These are phyloP conservation scores for Panulirus ornatus DNA, from an alignment of 1,140 invertebrate genomes.

Conservation along the genomic window DNA sequence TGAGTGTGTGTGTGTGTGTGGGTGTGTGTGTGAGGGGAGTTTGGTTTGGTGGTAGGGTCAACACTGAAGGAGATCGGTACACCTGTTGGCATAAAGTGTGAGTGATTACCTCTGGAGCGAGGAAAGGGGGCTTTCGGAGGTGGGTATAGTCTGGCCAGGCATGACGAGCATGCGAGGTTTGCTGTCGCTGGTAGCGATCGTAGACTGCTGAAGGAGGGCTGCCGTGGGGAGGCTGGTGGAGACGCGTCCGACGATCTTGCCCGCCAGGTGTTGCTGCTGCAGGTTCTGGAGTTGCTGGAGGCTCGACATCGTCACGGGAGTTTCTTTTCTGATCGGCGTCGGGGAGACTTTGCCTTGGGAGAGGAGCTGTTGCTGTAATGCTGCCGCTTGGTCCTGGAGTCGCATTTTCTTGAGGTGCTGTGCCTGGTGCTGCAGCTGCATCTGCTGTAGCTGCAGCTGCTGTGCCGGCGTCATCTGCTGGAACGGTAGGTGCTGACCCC, in stretches of 20 bases:
- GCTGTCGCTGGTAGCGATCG: slow-evolving; percentile 70
- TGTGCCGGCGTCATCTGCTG: slow-evolving; percentile 74
- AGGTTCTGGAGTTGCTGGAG: slow-evolving; percentile 67
- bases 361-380: slow-evolving; percentile 69
- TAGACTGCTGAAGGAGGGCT: slow-evolving; percentile 73
- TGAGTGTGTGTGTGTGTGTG: no score
- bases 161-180: slow-evolving; percentile 65
- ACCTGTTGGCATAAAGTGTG: slow-evolving; percentile 3
- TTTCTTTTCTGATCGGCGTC: slow-evolving; percentile 71
- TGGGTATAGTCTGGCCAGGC: slow-evolving; percentile 48
- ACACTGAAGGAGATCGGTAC: slow-evolving; percentile 26
- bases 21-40: no score
- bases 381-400: slow-evolving; percentile 71
- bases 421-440: slow-evolving; percentile 74
- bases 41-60: no score
- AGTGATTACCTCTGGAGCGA: slow-evolving; percentile 72
- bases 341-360: slow-evolving; percentile 73
- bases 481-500: slow-evolving; percentile 61
- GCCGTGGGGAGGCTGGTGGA: slow-evolving; percentile 68
- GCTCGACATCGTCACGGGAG: slow-evolving; percentile 28
- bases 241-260: slow-evolving; percentile 61
- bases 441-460: slow-evolving; percentile 74
- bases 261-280: slow-evolving; percentile 54
- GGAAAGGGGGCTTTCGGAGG: slow-evolving; percentile 67
- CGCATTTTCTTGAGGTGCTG: slow-evolving; percentile 74